Conservation (phyloP, 2,113 vertebrate species). For the Ciconia boyciana region DNA sequence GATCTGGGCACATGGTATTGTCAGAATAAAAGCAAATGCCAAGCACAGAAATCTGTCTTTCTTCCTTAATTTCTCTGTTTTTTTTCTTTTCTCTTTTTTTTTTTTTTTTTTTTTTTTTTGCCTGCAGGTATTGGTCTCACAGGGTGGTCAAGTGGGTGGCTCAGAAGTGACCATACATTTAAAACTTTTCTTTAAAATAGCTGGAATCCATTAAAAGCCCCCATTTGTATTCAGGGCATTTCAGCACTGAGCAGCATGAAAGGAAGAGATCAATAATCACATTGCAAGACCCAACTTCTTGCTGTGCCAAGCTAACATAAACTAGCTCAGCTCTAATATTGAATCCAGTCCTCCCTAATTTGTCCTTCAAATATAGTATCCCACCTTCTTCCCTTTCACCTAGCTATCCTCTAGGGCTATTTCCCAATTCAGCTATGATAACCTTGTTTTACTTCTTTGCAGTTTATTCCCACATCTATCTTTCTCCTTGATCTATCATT, state of each 20-base stretch:
- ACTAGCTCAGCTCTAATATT: background rate
- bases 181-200: background rate
- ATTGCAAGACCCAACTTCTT: background rate
- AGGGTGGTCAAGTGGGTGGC: background rate
- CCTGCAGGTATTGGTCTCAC: background rate
- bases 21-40: background rate
- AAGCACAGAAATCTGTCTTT: background rate
- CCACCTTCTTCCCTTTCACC: background rate
- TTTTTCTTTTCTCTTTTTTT: fast-evolving
- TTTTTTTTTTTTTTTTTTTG: no score
- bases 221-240: slow-evolving; percentile 24
- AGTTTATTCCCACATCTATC: background rate
- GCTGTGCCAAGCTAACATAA: background rate
- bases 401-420: background rate
- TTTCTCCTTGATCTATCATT: background rate
- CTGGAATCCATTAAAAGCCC: background rate
- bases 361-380: background rate
- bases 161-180: background rate
- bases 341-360: background rate
- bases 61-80: background rate
- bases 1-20: background rate
- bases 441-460: background rate
- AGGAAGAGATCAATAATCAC: slow-evolving; percentile 47
- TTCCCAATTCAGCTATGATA: background rate
- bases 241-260: background rate